Evolutionary conservation across 2,113 vertebrate genomes (phyloP).

Genomic region (Siniperca knerii): DNA sequence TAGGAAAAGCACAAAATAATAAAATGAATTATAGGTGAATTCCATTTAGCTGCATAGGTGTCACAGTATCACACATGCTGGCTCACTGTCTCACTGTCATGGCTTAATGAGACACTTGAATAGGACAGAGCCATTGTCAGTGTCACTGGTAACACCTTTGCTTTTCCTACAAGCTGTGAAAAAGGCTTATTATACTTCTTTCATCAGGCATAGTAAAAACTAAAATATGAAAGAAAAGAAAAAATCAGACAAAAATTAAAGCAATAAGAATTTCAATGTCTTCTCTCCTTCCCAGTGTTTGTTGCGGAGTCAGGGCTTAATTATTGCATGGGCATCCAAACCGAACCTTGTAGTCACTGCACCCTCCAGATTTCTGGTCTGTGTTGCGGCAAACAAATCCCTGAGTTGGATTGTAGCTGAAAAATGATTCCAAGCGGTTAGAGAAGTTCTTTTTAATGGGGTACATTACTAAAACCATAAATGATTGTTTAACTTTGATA

Average conservation of each 20-base stretch:
- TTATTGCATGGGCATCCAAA: slow-evolving; percentile 51
- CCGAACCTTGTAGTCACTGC: slow-evolving; percentile 58
- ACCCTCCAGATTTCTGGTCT: neutral
- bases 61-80: neutral
- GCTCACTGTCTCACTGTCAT: neutral
- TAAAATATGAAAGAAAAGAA: neutral
- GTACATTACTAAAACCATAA: neutral
- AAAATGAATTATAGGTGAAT: neutral
- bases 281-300: slow-evolving; percentile 1
- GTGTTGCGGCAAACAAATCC: slow-evolving; percentile 37
- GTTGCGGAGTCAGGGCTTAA: neutral
- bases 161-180: neutral
- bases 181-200: neutral
- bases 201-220: neutral
- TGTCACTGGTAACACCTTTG: neutral
- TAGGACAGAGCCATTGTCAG: neutral
- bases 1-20: neutral
- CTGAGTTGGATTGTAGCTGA: slow-evolving; percentile 38
- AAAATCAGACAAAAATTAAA: neutral
- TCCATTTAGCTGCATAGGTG: neutral
- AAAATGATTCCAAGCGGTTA: neutral
- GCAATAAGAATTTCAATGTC: neutral
- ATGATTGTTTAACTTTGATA: neutral
- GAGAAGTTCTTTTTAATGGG: neutral
- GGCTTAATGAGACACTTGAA: neutral